A percentile compares a stretch with the other conserved stretches of the same genome.
Evolutionary conservation across 2,888 invertebrate genomes (phyloP).

Genomic region (Tanypteryx hageni): DNA sequence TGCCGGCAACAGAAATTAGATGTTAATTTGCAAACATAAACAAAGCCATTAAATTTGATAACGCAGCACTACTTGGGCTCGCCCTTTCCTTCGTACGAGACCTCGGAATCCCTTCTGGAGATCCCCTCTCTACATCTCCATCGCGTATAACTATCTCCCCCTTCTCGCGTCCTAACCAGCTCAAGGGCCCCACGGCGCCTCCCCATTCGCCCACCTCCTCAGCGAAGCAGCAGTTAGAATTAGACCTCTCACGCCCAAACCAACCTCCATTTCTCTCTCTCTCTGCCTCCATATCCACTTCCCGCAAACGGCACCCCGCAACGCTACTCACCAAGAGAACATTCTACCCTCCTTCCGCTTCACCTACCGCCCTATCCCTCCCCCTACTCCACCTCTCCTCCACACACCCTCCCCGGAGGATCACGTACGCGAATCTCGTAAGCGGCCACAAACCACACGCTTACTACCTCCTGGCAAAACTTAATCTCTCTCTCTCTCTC

Average conservation of each 20-base stretch:
- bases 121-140: too few relatives aligned
- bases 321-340: too few relatives aligned
- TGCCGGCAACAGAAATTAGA: neutral
- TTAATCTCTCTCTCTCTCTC: neutral
- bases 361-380: too few relatives aligned
- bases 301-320: too few relatives aligned
- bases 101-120: too few relatives aligned
- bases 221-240: neutral
- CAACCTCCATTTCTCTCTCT: too few relatives aligned
- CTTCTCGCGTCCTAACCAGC: too few relatives aligned
- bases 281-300: too few relatives aligned
- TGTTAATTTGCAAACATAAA: constrained; percentile 1
- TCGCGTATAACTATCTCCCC: too few relatives aligned
- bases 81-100: too few relatives aligned
- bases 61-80: neutral
- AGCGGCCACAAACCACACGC: constrained; percentile 10
- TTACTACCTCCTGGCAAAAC: constrained; percentile 7
- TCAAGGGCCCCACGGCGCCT: neutral
- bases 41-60: neutral
- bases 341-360: too few relatives aligned
- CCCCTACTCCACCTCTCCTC: too few relatives aligned
- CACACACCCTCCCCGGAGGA: neutral
- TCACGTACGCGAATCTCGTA: neutral
- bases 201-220: neutral
- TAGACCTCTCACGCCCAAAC: neutral